Base-by-base conservation (phyloP, 35 echinoderm and acorn worm genomes). In the Heliocidaris tuberculata region DNA sequence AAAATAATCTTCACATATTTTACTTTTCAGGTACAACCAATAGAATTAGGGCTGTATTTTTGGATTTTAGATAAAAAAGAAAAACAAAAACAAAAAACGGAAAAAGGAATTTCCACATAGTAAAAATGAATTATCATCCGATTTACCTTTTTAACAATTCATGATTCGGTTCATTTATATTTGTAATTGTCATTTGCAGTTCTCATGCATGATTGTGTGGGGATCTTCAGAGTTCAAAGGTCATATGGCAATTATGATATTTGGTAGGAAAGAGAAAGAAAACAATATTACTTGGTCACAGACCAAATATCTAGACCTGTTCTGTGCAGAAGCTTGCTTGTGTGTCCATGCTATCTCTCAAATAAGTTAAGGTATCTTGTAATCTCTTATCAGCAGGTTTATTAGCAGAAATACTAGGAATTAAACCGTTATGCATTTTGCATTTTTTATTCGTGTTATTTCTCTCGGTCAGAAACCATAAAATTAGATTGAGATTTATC, bases 281-380 rank as follows among this genome's bases (percentile, higher is more conserved):
- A 89, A 32, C 10, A 5, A 89, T 47, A 30, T 86, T 29, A 8
- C 21, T 9, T 89, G 31, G 31, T 47, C 32, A 5, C 47, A 2
- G 19, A 12, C 32, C 19, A 89, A 89, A n/a, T 17, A 89, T 48
- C 31, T 47, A 89, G 47, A 89, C 29, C 87, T 89, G 87, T 89
- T 89, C 31, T 89, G 29, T 89, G 87, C 87, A 89, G 87, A 89
- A 89, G 87, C 87, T 89, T 89, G 87, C 87, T 89, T 89, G 87
- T 89, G 87, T 89, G 87, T 89, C 87, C 87, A 89, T 89, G 87
- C 87, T 35, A 89, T 32, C 11, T 47, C 87, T n/a, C 65, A 56
- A 56, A 56, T 56, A 56, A 9, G 10, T 11, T 56, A 56, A 56
- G 52, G 15, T 12, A 56, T 56, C 52, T 11, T 11, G 10, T 56